Evolutionary conservation across 2,888 invertebrate genomes (phyloP), one percentile per base, ranked within the genome.

Genomic region (Amphipoea lucens): DNA sequence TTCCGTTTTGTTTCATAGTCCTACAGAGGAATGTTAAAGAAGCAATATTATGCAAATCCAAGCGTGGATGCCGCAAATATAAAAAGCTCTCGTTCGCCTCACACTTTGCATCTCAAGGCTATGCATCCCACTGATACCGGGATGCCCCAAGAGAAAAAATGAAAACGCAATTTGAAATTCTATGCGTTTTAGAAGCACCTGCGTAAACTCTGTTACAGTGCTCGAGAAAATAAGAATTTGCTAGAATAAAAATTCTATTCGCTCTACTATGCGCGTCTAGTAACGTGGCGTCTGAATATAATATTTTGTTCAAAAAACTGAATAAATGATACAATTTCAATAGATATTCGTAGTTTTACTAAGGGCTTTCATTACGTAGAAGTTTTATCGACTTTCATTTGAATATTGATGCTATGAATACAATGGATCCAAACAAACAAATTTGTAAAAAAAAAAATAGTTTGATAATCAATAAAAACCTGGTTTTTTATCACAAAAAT

Each of bases 1-100:
- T 93, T 90, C 91, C 91, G 91, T 93, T 93, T 92, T 94, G 93
- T 94, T 94, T 93, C 93, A 91, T 93, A 92, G 93, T 91, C 92
- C 91, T 91, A 93, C 92, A 93, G 93, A 93, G 93, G 92, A 96
- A 96, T 95, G 95, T 96, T 96, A 95, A 96, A 93, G 96, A 97
- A 97, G 97, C 96, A 97, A 97, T 97, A 97, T 97, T 97, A 97
- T 97, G 97, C 95, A 96, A 97, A 97, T 96, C 93, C 94, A 91
- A 93, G 93, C 94, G 94, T 95, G 94, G 95, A 93, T 95, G 92
- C 95, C 95, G 94, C 95, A 96, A 96, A 96, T 96, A 96, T 96
- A 96, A 96, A 96, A 96, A 96, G 95, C 95, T 94, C 95, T 93
- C 94, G 94, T 93, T 95, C 84, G 81, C 86, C 94, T 94, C 95